Base-by-base conservation (phyloP, 1,140 invertebrate species). In the Cylas formicarius region DNA sequence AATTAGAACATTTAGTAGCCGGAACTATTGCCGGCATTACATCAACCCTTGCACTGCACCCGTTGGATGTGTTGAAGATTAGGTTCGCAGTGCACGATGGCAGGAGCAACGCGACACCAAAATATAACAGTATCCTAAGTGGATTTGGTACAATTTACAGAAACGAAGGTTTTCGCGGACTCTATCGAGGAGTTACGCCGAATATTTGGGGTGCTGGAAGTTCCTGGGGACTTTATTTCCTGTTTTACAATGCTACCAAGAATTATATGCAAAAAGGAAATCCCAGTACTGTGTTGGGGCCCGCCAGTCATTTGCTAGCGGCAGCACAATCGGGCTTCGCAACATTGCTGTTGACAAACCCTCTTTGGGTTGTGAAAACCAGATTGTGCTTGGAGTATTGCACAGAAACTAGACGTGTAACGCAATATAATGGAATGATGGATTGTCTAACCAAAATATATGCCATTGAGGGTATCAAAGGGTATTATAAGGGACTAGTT, bases 211-310 rank as follows among this genome's bases (percentile, higher is more conserved):
- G 96, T 40, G 92, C 95, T 6, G 92, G 92, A 1, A 74, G 84
- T 28, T 88, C 96, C 1, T 99, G 97, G 97, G 97, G 96, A 8
- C 80, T 95, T 32, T 99, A 99, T 69, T 99, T 99, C 66, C 78
- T 97, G 52, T 93, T 97, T 67, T 97, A 97, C 65, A 95, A 94
- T 68, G 78, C 79, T 26, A 84, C 95, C 47, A 97, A 97, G 70
- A 82, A 80, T 41, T 86, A 80, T 72, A 84, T 89, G 56, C 86
- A 90, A 72, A 78, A 79, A 19, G 86, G 84, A 11, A 83, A 90
- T 60, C 71, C 78, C 0, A 80, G 81, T 48, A 82, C 75, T 34
- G 72, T 82, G 0, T 70, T 97, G 7, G 83, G 85, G n/a, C 84
- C 91, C 3, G 70, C 72, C 0, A 71, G 83, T 56, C 91, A 97